Base-by-base conservation (phyloP, 2,113 vertebrate species). In the Crotalus tigris region DNA sequence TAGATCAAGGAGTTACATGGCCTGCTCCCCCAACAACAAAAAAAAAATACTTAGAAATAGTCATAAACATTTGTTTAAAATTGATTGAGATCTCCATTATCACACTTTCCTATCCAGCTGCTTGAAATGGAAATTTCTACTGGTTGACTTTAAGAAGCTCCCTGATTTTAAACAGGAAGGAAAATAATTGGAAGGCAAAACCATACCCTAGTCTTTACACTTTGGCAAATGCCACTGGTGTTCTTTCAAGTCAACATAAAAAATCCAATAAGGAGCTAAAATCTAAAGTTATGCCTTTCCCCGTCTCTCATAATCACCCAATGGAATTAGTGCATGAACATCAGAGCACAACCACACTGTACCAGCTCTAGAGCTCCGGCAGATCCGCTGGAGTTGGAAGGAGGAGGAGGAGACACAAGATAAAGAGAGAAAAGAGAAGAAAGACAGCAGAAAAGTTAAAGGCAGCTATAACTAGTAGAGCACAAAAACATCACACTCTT, bases 361-460 rank as follows among this genome's bases (percentile, higher is more conserved):
- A 99, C 99, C 99, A 98, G 98, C 98, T 98, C 97, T 99, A 98
- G 97, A 98, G 98, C 98, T 99, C 99, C 98, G 99, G 97, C 97
- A 98, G 98, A 96, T 99, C 99, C 98, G 98, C 99, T 98, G 98
- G 98, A 98, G 98, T 97, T 96, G 92, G 96, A 88, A 90, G 46
- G 92, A 94, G 91, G 92, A 94, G 91, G 91, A 95, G 96, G 94
- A 98, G 97, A 98, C 96, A 98, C 95, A 85, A 93, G 89, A 64
- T 69, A 33, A 88, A 64, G 1, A 89, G 29, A 69, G 96, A 96
- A 95, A 92, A 95, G 94, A 55, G 24, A 69, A 92, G 90, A 85
- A 91, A 85, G 91, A 92, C 57, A 92, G 91, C 91, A 92, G 87
- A 87, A 87, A 92, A 64, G 91, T 92, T 92, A 92, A 87, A 86